Percentiles rank a stretch among this genome's conserved stretches.
Evolutionary conservation across 2,113 vertebrate species (phyloP).

Genomic region (Calonectris borealis): DNA sequence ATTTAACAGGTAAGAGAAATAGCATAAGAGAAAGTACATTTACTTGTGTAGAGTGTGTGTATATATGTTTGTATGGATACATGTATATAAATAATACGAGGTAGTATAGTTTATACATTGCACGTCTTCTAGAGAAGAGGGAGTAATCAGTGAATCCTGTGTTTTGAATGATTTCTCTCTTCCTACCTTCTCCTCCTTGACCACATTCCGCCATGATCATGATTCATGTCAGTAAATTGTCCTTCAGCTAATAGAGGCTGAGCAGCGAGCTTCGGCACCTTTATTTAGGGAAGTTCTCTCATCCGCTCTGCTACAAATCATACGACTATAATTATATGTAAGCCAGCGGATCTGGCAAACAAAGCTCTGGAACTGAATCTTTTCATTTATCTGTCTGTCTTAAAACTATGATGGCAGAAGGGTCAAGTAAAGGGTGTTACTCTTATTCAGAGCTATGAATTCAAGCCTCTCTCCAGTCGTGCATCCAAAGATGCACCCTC

Average conservation of each 20-base stretch:
- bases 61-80: neutral
- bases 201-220: neutral
- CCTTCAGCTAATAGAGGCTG: neutral
- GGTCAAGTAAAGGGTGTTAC: neutral
- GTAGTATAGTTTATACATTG: neutral
- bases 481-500: neutral
- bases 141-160: neutral
- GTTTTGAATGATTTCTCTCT: neutral
- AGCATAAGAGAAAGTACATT: neutral
- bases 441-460: neutral
- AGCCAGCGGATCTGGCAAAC: neutral
- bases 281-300: neutral
- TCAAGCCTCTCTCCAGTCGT: neutral
- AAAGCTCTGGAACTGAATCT: neutral
- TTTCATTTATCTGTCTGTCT: neutral
- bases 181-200: neutral
- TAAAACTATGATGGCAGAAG: neutral
- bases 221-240: neutral
- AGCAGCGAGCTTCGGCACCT: neutral
- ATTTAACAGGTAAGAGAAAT: neutral
- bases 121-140: neutral
- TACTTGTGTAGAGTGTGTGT: neutral
- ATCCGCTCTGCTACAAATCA: neutral
- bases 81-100: neutral
- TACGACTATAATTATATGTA: fast-evolving